These are phyloP conservation scores for Pyrrhosoma nymphula DNA, from an alignment of 2,888 invertebrate genomes.

Conservation along the genomic window DNA sequence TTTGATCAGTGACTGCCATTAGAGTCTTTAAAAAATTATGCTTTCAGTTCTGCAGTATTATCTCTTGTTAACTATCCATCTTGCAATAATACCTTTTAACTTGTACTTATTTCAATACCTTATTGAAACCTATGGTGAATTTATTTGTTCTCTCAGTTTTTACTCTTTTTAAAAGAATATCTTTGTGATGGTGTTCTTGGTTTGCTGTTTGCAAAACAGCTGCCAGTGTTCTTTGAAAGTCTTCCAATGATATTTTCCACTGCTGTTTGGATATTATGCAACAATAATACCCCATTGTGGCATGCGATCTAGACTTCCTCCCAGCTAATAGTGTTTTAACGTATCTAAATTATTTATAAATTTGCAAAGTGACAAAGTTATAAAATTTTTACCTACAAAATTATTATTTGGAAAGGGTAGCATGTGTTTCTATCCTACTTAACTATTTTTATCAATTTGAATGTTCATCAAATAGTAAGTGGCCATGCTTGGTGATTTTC, in stretches of 20 bases:
- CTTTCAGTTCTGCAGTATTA: conserved; percentile 23
- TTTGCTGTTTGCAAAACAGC: not conserved
- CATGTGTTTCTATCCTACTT: not conserved
- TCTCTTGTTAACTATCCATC: not conserved
- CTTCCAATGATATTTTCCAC: not conserved
- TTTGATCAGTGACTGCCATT: conserved; percentile 57
- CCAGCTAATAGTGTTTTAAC: not conserved
- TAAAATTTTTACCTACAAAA: not conserved
- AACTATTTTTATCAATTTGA: not conserved
- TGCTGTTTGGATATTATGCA: not conserved
- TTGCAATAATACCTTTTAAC: not conserved
- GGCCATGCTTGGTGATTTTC: not conserved
- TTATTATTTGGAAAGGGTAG: not conserved
- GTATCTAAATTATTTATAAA: not conserved
- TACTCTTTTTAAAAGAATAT: not conserved
- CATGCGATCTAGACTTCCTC: not conserved
- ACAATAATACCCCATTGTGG: not conserved
- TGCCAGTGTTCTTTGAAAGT: not conserved
- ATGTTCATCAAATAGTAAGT: not conserved
- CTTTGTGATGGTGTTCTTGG: not conserved
- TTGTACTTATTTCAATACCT: not conserved
- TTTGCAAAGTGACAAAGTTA: not conserved
- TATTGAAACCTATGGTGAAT: not conserved
- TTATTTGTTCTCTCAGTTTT: not conserved
- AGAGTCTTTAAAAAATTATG: not conserved